Evolutionary conservation across 2,888 invertebrate genomes (phyloP), one percentile per base, ranked within the genome.

Genomic region (Blera fallax): DNA sequence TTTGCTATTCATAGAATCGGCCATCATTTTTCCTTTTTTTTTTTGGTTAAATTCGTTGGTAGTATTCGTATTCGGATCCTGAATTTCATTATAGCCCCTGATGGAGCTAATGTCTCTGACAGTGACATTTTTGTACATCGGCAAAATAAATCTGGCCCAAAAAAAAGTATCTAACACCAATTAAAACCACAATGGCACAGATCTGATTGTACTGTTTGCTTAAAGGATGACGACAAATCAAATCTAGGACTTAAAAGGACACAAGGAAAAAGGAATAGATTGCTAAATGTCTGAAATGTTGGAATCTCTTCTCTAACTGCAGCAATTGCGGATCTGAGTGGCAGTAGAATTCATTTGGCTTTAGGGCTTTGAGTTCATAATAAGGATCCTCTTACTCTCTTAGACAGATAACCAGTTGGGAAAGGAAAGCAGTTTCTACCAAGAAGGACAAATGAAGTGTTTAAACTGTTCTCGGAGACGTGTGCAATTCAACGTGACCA

Each of bases 161-260:
- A 11, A 10, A 4, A 32, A 45, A 64, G 18, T 8, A 32, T 45
- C 29, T 16, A 16, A 1, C 7, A 21, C 16, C 11, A 18, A 18
- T 50, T 58, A 80, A 58, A 40, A 56, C 32, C 48, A 24, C 24
- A 24, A 24, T 24, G 24, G 24, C 24, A 24, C 24, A 24, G 24
- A 24, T 24, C 24, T 24, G 24, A n/a, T 24, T 3, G 24, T 24
- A 7, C 37, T 54, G 52, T 76, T 69, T 74, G 56, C 52, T 70
- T 80, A 40, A 76, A 74, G 43, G 48, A 76, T 69, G 27, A 64
- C 43, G 54, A 78, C 73, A 67, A 67, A 72, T 67, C 45, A 52
- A 65, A 58, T 62, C 69, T 14, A 18, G 34, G 21, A 62, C 48
- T 34, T 37, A 8, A 37, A 43, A 34, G 60, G 8, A 29, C 40